A percentile compares a stretch with the other conserved stretches of the same genome.
These are phyloP conservation scores for Sinodicranocentrus sp. DNA, from an alignment of 2,888 invertebrate species.

Conservation along the genomic window DNA sequence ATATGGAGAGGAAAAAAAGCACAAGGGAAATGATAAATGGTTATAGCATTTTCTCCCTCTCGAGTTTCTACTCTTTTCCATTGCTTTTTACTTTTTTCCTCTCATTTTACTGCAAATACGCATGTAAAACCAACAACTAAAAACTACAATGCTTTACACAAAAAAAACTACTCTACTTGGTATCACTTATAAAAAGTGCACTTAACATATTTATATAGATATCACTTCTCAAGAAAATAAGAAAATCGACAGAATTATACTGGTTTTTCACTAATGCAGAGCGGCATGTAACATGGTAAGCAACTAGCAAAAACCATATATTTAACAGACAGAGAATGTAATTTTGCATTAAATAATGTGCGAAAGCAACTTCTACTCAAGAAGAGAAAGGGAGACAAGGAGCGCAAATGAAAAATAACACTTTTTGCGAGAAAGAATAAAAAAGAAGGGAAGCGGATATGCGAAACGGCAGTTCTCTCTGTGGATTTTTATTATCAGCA, in stretches of 20 bases:
- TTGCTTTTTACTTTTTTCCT: constrained; percentile 25
- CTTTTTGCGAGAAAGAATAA: neutral
- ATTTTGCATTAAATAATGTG: constrained; percentile 16
- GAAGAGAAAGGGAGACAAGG: constrained; percentile 1
- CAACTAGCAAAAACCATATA: neutral
- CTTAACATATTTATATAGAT: neutral
- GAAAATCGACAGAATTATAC: neutral
- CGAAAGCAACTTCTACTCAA: neutral
- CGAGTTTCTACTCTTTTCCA: constrained; percentile 17
- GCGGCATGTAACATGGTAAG: neutral
- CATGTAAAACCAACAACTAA: constrained; percentile 23
- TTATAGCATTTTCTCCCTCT: constrained; percentile 35
- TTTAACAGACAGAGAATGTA: neutral
- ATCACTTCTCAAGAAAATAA: neutral
- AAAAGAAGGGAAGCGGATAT: constrained; percentile 6
- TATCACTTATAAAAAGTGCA: constrained; percentile 22
- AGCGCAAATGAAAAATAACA: constrained; percentile 19
- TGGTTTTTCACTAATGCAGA: constrained; percentile 4
- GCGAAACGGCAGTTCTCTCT: neutral
- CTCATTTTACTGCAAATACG: constrained; percentile 33
- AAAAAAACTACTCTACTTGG: neutral
- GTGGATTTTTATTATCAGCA: neutral
- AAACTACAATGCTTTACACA: constrained; percentile 1
- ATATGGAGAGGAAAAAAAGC: constrained; percentile 42
- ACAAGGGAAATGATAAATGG: constrained; percentile 61